Percentiles rank a stretch among this genome's conserved stretches.
These are phyloP conservation scores for Nomia melanderi DNA, from an alignment of 1,140 invertebrate genomes.

Conservation along the genomic window DNA sequence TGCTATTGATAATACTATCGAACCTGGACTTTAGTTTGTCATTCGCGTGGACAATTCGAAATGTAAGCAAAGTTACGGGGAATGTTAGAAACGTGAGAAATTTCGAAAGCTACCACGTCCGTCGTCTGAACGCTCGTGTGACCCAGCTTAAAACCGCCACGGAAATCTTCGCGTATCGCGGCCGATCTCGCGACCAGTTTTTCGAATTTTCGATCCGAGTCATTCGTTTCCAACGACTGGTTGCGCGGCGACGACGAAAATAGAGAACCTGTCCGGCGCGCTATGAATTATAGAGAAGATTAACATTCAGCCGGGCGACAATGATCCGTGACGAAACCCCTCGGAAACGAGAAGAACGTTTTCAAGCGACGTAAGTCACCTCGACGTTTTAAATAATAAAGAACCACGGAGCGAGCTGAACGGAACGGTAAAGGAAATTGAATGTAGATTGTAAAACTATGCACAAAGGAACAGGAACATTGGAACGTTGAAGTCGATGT, in stretches of 20 bases:
- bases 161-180: slow-evolving; percentile 48
- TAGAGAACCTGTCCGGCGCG: neutral
- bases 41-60: too few species aligned
- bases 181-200: slow-evolving; percentile 58
- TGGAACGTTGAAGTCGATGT: too few species aligned
- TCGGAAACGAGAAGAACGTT: neutral
- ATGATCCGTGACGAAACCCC: neutral
- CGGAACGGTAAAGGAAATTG: neutral
- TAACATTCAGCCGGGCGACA: slow-evolving; percentile 4
- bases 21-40: too few species aligned
- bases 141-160: slow-evolving; percentile 29
- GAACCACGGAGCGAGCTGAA: neutral
- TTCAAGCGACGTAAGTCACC: neutral
- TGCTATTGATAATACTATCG: too few species aligned
- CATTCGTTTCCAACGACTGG: too few species aligned
- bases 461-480: too few species aligned
- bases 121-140: too few species aligned
- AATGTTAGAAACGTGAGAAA: too few species aligned
- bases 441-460: too few species aligned
- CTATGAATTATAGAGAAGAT: slow-evolving; percentile 20
- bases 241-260: neutral
- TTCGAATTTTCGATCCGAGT: slow-evolving; percentile 38
- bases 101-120: too few species aligned
- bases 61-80: too few species aligned
- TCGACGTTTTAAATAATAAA: slow-evolving; percentile 18